Evolutionary conservation across 2,797 vertebrate genomes (phyloP).

Genomic region (Sebastes cheni): DNA sequence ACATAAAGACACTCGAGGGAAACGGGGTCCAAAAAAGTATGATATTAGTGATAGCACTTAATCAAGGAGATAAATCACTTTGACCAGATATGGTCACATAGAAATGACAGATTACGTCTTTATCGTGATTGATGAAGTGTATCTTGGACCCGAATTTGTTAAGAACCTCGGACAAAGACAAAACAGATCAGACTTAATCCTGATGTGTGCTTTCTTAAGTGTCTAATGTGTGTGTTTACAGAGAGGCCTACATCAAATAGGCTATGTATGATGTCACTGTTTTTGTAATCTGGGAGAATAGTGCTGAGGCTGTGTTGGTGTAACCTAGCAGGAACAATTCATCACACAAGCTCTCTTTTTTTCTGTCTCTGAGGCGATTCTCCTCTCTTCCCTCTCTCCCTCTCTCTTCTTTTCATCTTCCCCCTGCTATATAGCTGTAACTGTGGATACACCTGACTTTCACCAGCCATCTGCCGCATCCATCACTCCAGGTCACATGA

Average conservation of each 20-base stretch:
- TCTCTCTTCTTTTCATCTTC: conserved; percentile 36
- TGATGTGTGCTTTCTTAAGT: conserved; percentile 38
- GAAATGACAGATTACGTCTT: conserved; percentile 19
- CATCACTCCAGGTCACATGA: conserved; percentile 19
- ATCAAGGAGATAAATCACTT: conserved; percentile 33
- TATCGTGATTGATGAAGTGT: conserved; percentile 46
- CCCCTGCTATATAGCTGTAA: conserved; percentile 11
- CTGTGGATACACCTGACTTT: conserved; percentile 33
- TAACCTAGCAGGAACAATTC: conserved; percentile 50
- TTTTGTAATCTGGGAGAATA: conserved; percentile 55
- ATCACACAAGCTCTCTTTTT: conserved; percentile 41
- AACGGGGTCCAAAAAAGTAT: conserved; percentile 11
- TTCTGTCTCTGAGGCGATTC: conserved; percentile 36
- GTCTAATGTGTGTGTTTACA: conserved; percentile 55
- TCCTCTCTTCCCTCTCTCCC: conserved; percentile 12
- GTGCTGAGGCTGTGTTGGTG: conserved; percentile 42
- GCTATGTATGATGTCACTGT: conserved; percentile 57
- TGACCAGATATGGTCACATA: conserved; percentile 25
- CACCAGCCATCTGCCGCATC: conserved; percentile 37
- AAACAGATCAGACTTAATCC: conserved; percentile 32
- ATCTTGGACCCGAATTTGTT: conserved; percentile 48
- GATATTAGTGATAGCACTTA: conserved; percentile 37
- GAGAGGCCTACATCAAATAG: conserved; percentile 24
- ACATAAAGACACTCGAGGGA: conserved; percentile 9
- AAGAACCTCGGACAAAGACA: conserved; percentile 27